Base-by-base conservation (phyloP, 92 coral and sea anemone species). In the Porites cylindrica region DNA sequence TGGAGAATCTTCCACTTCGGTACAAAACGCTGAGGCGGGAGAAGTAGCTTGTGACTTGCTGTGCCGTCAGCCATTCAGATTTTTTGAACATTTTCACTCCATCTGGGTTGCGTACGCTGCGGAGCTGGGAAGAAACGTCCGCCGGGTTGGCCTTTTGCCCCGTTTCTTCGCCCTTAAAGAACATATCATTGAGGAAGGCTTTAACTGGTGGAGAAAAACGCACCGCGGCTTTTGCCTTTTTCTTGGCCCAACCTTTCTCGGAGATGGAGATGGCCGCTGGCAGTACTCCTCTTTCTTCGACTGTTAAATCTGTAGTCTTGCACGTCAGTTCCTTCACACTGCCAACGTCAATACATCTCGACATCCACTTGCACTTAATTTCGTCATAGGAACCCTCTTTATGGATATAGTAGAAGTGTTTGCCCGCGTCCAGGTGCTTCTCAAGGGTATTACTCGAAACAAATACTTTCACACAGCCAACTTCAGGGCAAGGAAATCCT, bases 41-140 rank as follows among this genome's bases (percentile, higher is more conserved):
- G 66, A 82, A 70, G 38, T 82, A 82, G 23, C 86, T 82, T 6
- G 75, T 70, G 18, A 82, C 43, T 61, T 82, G 79, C 47, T 82
- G 77, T 8, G 32, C 67, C 8, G 76, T n/a, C 10, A 82, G n/a
- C 64, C 86, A 82, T 53, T 82, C 79, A 50, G 76, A 67, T 80
- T 66, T 7, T 60, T 82, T 23, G 18, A 65, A 81, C 64, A 29
- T 20, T 81, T 81, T 81, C 29, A 50, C 26, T 17, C 78, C 74
- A 82, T 82, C 54, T 7, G 69, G 16, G 52, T 50, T 54, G 43
- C 78, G n/a, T 16, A 24, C 56, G 62, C 10, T 82, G 7, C 80
- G 10, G 17, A 82, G 52, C 8, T 19, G 76, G 19, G 86, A 51
- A 16, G 77, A 26, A 18, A 82, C 86, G 47, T 82, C 86, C 20